phyloP scores from a whole-genome alignment of 2,797 vertebrate genomes.

The Enteromius mattozi region DNA sequence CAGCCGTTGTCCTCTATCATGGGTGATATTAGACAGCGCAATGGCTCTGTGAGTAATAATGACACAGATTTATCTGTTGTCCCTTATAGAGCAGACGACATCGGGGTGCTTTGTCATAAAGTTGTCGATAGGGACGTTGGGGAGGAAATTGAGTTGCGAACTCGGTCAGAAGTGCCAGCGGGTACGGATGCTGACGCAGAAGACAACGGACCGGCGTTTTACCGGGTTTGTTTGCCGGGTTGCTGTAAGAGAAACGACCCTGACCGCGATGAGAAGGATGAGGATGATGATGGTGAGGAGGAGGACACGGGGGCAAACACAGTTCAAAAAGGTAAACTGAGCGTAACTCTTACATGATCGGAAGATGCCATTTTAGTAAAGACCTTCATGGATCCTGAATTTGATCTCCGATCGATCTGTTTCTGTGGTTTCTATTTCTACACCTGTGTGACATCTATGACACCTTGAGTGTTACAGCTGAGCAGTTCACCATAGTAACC shows the following conservation, averaged over 20 bases:
- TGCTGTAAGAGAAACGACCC: constrained; percentile 59
- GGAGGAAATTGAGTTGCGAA: constrained; percentile 58
- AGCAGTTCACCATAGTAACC: not conserved
- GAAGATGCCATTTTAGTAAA: not conserved
- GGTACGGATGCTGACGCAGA: constrained; percentile 9
- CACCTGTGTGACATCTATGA: not conserved
- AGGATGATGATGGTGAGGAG: constrained; percentile 1
- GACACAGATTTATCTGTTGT: constrained; percentile 63
- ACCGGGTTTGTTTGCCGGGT: constrained; percentile 44
- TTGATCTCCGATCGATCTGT: not conserved
- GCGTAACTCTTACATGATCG: not conserved
- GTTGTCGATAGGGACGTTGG: constrained; percentile 62
- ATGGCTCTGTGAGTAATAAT: constrained; percentile 55
- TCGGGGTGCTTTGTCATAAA: constrained; percentile 70
- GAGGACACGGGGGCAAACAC: constrained; percentile 48
- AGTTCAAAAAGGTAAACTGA: constrained; percentile 65
- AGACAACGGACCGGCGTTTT: not conserved
- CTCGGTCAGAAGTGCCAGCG: constrained; percentile 32
- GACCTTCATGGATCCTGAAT: not conserved
- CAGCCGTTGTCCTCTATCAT: constrained; percentile 71
- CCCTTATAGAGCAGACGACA: constrained; percentile 60
- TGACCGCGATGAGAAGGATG: not conserved
- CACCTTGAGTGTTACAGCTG: not conserved
- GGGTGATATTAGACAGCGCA: constrained; percentile 66
- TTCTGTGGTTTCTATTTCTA: not conserved